Conservation (phyloP, 2,888 invertebrate genomes). For the Diaperis boleti region DNA sequence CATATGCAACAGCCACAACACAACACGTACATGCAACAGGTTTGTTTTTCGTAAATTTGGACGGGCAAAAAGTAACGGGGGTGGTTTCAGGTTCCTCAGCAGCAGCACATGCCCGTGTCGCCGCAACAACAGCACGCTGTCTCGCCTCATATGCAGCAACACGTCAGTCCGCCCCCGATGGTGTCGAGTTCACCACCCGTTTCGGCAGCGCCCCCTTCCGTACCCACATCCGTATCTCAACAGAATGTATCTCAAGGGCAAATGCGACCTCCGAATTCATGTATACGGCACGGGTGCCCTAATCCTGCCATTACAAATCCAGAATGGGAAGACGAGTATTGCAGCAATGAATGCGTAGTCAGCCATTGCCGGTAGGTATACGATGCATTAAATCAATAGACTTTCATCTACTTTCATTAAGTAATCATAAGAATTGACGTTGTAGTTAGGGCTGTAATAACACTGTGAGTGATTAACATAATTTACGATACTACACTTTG, state of each 20-base stretch:
- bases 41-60: conserved; percentile 46
- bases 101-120: conserved; percentile 62
- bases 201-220: conserved; percentile 56
- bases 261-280: conserved; percentile 69
- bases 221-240: conserved; percentile 67
- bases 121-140: conserved; percentile 61
- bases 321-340: conserved; percentile 97
- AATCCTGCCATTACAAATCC: conserved; percentile 91
- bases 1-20: conserved; percentile 65
- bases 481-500: no score
- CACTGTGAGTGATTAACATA: no score
- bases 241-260: conserved; percentile 65
- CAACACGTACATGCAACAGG: conserved; percentile 67
- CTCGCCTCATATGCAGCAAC: conserved; percentile 62
- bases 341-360: conserved; percentile 96
- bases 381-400: conserved; percentile 32
- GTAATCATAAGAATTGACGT: no score
- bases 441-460: no score
- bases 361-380: conserved; percentile 88
- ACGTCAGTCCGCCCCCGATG: conserved; percentile 68
- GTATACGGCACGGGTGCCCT: conserved; percentile 90
- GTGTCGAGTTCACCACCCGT: conserved; percentile 71
- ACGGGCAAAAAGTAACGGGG: not conserved
- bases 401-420: no score
- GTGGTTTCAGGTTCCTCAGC: conserved; percentile 56